These are phyloP conservation scores for Deilephila elpenor DNA, from an alignment of 2,888 invertebrate species.

Conservation along the genomic window DNA sequence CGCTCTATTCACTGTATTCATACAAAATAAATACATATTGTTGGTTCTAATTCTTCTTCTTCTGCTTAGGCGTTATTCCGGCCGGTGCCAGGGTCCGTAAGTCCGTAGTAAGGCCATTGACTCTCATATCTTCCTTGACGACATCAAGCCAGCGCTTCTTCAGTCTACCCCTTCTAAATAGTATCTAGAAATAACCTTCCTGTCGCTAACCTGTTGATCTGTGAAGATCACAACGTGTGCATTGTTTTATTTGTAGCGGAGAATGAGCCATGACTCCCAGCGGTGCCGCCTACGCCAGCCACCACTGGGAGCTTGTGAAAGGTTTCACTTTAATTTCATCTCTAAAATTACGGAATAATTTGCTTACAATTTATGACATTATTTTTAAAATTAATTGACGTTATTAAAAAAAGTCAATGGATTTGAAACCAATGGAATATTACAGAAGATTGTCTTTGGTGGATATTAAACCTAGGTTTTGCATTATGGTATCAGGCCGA, in stretches of 20 bases:
- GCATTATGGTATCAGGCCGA: too few species aligned
- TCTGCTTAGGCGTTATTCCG: too few species aligned
- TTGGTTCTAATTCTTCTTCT: too few species aligned
- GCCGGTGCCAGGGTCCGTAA: too few species aligned
- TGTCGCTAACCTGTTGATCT: background rate
- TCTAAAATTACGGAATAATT: background rate
- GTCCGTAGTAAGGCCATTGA: too few species aligned
- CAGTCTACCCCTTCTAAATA: too few species aligned
- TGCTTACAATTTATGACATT: slow-evolving; percentile 3
- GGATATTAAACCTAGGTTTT: too few species aligned
- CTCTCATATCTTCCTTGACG: too few species aligned
- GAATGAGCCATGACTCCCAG: slow-evolving; percentile 5
- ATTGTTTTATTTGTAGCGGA: background rate
- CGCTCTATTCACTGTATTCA: background rate
- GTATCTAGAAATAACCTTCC: background rate
- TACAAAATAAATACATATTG: background rate
- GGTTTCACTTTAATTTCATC: slow-evolving; percentile 6
- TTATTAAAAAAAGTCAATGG: background rate
- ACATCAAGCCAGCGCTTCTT: too few species aligned
- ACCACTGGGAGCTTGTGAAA: background rate
- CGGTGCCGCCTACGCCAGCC: background rate
- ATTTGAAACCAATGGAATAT: background rate
- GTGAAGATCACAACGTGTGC: background rate
- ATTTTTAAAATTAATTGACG: background rate
- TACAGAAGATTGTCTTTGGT: background rate